Base-by-base conservation (phyloP, 1,140 invertebrate species). In the Drosophila nigromelanica region DNA sequence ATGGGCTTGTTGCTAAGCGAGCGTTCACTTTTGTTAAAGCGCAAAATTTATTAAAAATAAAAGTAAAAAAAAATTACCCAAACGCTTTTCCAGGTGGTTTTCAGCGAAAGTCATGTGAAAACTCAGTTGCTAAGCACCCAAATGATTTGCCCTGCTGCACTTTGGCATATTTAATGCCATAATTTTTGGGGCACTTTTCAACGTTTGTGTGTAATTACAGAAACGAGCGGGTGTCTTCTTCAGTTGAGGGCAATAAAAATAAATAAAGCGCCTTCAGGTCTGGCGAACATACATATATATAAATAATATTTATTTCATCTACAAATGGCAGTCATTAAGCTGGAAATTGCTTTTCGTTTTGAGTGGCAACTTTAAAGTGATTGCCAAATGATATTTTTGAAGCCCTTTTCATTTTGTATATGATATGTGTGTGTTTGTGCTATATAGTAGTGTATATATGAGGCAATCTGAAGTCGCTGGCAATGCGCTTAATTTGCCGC, bases 401-500 rank as follows among this genome's bases (percentile, higher is more conserved):
- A 35, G 6, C 8, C 33, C 10, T 18, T 54, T 54, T 33, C 6
- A 27, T 40, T 10, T 40, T 40, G 27, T 50, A 33, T 5, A 35
- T 51, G 21, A 18, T 35, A 15, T 10, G 2, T 35, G 10, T 2
- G 7, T 35, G 10, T 35, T 0, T 33, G 8, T 8, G 8, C 8
- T 8, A 35, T 35, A 35, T 35, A 35, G n/a, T n/a, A n/a, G n/a
- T 35, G 10, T 8, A 35, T 85, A 79, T 85, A 64, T 75, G 67
- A 48, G 72, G 11, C 39, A 37, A 78, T 78, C 87, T 86, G 64
- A 87, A 86, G 86, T 87, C 74, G 75, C 71, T 75, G 72, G 74
- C 78, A 86, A 87, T 86, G 78, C 78, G 82, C 82, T 86, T 86
- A 86, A 86, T 86, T 86, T 87, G 75, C 75, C 78, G 75, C 75